Evolutionary conservation across 1,140 invertebrate species (phyloP), one percentile per base, ranked within the genome.

Genomic region (Musca domestica): DNA sequence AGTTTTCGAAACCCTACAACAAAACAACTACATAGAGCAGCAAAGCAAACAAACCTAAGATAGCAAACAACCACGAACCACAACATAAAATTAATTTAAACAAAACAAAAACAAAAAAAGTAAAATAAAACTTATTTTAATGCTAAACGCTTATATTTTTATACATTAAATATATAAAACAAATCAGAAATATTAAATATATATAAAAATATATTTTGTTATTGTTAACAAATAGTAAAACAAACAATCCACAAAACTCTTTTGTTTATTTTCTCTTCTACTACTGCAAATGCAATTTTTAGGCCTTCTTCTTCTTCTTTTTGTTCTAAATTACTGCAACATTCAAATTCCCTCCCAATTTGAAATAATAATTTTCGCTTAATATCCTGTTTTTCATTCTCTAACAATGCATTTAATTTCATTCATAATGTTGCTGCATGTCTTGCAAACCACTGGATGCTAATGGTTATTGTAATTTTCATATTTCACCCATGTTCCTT

Each of bases 111-210:
- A 41, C 19, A 66, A 66, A 54, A 30, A 34, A 66, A 51, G 52
- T 30, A 30, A 67, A 49, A 56, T 54, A 49, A 67, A 56, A 67
- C 66, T 67, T 67, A 67, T 58, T 58, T 25, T 56, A 67, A 67
- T 56, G 54, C 51, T 67, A 67, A 67, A 67, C 52, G 51, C 65
- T 54, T 66, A 66, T 66, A 66, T 66, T 49, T 66, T 54, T 54
- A 67, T 67, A 56, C 54, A 58, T 58, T 67, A 34, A 58, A 67
- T 17, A 67, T 52, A 67, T 19, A 58, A 20, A 20, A 12, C 27
- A 67, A 67, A 23, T 46, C 46, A 34, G 61, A 64, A 23, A 64
- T 46, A 64, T 46, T 64, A 64, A 47, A 64, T 47, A 67, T 47
- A 67, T 67, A 67, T 54, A 67, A 58, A 65, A 17, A 51, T 20